phyloP scores from a whole-genome alignment of 2,113 vertebrate species.

The Oxyura jamaicensis region DNA sequence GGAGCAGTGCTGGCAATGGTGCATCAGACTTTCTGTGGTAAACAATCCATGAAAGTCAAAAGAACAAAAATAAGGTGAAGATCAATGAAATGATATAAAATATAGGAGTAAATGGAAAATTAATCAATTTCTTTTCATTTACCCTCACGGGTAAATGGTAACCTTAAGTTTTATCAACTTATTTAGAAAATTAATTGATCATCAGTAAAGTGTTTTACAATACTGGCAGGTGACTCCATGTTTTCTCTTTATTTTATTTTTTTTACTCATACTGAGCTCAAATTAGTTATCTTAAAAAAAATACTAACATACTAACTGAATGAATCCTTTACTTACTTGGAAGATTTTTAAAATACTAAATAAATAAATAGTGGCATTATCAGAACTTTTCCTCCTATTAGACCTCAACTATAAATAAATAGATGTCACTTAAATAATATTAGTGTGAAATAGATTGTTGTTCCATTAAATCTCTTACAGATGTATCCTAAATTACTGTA shows the following conservation, averaged over 20 bases:
- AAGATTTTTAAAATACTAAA: background rate
- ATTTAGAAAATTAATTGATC: background rate
- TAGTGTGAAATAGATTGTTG: background rate
- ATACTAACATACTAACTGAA: background rate
- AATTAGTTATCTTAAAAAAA: background rate
- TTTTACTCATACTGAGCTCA: background rate
- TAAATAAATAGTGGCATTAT: background rate
- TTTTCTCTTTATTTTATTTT: background rate
- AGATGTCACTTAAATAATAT: background rate
- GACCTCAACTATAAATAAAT: background rate
- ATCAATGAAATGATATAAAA: background rate
- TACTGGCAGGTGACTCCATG: background rate
- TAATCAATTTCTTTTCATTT: background rate
- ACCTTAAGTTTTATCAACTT: too few species aligned
- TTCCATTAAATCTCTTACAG: background rate
- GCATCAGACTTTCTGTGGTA: background rate
- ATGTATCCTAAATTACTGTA: background rate
- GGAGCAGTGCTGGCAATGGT: background rate
- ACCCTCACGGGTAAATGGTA: too few species aligned
- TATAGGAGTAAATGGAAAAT: background rate
- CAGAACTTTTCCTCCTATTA: background rate
- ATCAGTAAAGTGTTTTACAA: background rate
- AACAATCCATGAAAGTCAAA: conserved; percentile 20
- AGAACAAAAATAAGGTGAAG: conserved; percentile 35
- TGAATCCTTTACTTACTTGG: background rate